phyloP scores from a whole-genome alignment of 2,113 vertebrate species.

The Clinocottus analis region DNA sequence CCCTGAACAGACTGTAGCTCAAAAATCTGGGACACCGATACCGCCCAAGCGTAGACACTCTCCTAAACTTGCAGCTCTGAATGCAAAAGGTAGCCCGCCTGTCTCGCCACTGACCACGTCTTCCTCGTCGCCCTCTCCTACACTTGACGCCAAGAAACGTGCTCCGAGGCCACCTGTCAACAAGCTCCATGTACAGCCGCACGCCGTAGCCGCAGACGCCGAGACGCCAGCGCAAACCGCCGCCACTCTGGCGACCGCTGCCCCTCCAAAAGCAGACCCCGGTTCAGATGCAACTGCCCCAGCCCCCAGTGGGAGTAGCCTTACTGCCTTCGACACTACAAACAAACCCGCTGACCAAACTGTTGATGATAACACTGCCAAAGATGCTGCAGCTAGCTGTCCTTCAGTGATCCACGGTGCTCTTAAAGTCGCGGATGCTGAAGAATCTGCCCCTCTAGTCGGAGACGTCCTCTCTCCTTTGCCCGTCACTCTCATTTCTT shows the following conservation, averaged over 20 bases:
- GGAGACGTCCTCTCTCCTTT: conserved; percentile 47
- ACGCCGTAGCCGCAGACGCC: conserved; percentile 47
- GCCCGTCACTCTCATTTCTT: conserved; percentile 36
- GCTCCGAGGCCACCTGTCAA: conserved; percentile 59
- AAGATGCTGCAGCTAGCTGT: conserved; percentile 7
- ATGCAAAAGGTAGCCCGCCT: conserved; percentile 71
- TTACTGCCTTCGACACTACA: conserved; percentile 34
- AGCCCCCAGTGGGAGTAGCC: conserved; percentile 21
- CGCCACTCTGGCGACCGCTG: conserved; percentile 26
- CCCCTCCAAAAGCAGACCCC: conserved; percentile 40
- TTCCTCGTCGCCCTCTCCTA: conserved; percentile 50
- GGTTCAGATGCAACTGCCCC: conserved; percentile 30
- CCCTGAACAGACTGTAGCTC: conserved; percentile 76
- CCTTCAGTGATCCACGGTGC: conserved; percentile 30
- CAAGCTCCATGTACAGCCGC: conserved; percentile 19
- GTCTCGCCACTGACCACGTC: conserved; percentile 71
- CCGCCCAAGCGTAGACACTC: conserved; percentile 78
- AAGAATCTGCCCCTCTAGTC: conserved; percentile 34
- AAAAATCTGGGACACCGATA: conserved; percentile 72
- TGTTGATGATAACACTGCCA: conserved; percentile 34
- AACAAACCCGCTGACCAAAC: conserved; percentile 42
- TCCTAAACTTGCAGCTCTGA: conserved; percentile 71
- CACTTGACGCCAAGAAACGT: conserved; percentile 41
- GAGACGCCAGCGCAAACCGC: conserved; percentile 73
- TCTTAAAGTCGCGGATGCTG: conserved; percentile 33